A percentile compares a stretch with the other conserved stretches of the same genome.
phyloP scores from a whole-genome alignment of 2,113 vertebrate species.

The Empidonax traillii region DNA sequence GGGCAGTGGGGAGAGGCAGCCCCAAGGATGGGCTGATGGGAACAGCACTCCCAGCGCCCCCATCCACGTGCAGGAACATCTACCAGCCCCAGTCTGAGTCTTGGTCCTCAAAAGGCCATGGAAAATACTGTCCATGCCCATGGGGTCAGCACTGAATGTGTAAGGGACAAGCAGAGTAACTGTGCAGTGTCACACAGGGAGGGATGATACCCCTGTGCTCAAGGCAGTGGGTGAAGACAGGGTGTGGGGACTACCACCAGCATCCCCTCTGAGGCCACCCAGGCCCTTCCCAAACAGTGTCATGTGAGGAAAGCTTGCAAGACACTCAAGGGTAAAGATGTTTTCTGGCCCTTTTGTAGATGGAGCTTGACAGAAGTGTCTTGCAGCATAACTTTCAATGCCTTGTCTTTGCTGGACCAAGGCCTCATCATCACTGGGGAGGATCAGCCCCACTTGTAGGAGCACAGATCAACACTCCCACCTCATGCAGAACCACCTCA shows the following conservation, averaged over 20 bases:
- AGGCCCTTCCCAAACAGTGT: not conserved
- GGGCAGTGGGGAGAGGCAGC: not conserved
- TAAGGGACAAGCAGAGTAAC: not conserved
- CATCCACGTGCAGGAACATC: not conserved
- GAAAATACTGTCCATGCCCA: accelerated
- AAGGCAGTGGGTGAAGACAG: not conserved
- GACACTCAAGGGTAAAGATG: not conserved
- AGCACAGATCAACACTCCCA: not conserved
- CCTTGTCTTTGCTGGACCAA: not conserved
- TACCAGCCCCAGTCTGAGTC: not conserved
- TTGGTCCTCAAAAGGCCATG: not conserved
- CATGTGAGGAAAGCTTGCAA: not conserved
- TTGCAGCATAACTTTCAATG: not conserved
- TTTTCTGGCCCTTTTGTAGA: not conserved
- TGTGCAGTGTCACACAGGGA: not conserved
- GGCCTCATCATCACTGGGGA: not conserved
- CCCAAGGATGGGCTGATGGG: not conserved
- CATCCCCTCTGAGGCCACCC: not conserved
- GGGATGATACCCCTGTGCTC: not conserved
- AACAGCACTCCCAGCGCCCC: not conserved
- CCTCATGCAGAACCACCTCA: not conserved
- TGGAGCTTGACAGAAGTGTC: not conserved
- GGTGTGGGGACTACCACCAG: accelerated
- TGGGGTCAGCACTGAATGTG: accelerated
- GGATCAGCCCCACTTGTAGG: not conserved